phyloP scores from a whole-genome alignment of 2,113 vertebrate genomes.

The Tenrec ecaudatus region DNA sequence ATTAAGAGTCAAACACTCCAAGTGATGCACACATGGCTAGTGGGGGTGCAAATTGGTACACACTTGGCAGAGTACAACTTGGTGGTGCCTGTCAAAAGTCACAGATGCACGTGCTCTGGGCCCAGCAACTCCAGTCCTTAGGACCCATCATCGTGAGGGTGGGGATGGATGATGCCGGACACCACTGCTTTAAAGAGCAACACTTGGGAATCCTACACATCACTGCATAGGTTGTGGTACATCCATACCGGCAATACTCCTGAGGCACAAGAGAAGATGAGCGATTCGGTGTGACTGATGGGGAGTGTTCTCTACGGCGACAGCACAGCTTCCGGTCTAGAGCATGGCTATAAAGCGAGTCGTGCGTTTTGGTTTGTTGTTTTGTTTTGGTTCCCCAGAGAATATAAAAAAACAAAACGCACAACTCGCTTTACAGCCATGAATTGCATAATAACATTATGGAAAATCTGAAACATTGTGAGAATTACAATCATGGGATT shows the following conservation, averaged over 20 bases:
- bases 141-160: neutral
- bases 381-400: no score
- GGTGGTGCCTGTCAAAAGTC: neutral
- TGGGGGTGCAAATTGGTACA: neutral
- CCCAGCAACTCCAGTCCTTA: neutral
- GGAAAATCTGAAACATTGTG: no score
- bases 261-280: neutral
- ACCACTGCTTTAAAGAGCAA: conserved; percentile 33
- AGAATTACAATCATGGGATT: no score
- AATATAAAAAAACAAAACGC: no score
- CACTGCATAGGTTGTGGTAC: neutral
- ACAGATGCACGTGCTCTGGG: neutral
- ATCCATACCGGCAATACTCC: neutral
- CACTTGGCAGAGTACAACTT: neutral
- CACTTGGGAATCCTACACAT: neutral
- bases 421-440: no score
- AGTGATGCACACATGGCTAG: neutral
- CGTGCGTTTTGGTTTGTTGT: no score
- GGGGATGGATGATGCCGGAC: neutral
- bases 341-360: no score
- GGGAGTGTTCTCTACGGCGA: no score
- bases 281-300: no score
- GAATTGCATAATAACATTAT: no score
- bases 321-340: no score
- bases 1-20: conserved; percentile 2